These are phyloP conservation scores for Megalops cyprinoides DNA, from an alignment of 2,797 vertebrate genomes.

Conservation along the genomic window DNA sequence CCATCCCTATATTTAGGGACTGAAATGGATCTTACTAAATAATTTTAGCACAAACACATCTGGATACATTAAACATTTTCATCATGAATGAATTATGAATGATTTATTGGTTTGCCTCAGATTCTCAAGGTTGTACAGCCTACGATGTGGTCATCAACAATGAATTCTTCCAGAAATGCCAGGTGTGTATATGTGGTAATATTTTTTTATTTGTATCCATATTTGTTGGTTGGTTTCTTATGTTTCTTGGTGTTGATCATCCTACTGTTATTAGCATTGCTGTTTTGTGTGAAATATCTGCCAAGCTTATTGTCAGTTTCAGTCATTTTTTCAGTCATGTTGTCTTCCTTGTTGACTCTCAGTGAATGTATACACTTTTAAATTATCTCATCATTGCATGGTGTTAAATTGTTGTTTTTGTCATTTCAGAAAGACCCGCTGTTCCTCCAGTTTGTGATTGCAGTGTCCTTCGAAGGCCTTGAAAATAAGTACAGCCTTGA, in stretches of 20 bases:
- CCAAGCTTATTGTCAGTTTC: not conserved
- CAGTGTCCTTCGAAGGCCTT: constrained; percentile 84
- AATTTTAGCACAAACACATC: no score
- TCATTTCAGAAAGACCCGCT: constrained; percentile 67
- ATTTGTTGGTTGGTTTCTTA: not conserved
- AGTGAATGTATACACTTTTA: not conserved
- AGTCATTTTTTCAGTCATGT: not conserved
- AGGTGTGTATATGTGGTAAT: constrained; percentile 65
- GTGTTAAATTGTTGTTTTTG: not conserved
- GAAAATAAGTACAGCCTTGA: constrained; percentile 85
- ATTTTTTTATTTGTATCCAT: not conserved
- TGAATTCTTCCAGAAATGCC: constrained; percentile 82
- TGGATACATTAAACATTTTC: no score
- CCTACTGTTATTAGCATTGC: not conserved
- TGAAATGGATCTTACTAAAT: no score
- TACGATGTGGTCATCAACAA: constrained; percentile 87
- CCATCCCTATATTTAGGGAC: no score
- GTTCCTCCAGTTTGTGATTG: constrained; percentile 85
- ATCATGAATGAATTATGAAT: no score
- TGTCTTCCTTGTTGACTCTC: not conserved
- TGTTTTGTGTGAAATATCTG: not conserved
- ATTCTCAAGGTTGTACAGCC: constrained; percentile 80
- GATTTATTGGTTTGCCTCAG: constrained; percentile 55
- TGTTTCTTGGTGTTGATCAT: not conserved
- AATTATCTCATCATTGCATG: not conserved